Percentiles rank a stretch among this genome's conserved stretches.
phyloP scores from a whole-genome alignment of 2,888 invertebrate species.

The Hypomecis punctinalis region DNA sequence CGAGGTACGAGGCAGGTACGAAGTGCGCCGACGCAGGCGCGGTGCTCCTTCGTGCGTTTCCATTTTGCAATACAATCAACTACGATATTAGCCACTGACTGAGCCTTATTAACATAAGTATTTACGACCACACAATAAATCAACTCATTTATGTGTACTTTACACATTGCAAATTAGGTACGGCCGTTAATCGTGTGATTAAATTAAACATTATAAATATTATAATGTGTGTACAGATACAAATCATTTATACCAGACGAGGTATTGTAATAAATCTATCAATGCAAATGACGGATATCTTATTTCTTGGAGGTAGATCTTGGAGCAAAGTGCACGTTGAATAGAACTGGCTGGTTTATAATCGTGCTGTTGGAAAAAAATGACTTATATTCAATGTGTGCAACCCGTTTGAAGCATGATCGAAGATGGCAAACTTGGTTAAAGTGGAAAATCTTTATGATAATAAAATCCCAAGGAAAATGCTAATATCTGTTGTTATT shows the following conservation, averaged over 20 bases:
- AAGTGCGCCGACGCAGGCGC: conserved; percentile 16
- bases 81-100: conserved; percentile 59
- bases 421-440: no score
- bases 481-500: no score
- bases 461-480: no score
- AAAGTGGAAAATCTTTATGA: no score
- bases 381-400: not conserved
- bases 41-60: conserved; percentile 57
- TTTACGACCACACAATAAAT: conserved; percentile 74
- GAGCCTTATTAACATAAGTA: conserved; percentile 75
- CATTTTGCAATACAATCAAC: conserved; percentile 78
- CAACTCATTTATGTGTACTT: conserved; percentile 72
- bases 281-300: conserved; percentile 40
- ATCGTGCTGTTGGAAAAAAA: not conserved
- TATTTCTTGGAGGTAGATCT: conserved; percentile 28
- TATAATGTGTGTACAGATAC: conserved; percentile 39
- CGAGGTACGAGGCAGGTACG: conserved; percentile 30
- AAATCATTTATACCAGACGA: conserved; percentile 37
- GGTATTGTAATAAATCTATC: conserved; percentile 38
- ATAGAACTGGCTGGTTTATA: not conserved
- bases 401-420: no score
- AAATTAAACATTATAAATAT: conserved; percentile 53
- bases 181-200: conserved; percentile 60
- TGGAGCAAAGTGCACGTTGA: conserved; percentile 17
- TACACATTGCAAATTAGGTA: conserved; percentile 67